Evolutionary conservation across 2,113 vertebrate species (phyloP).

Genomic region (Ardeotis arabs): DNA sequence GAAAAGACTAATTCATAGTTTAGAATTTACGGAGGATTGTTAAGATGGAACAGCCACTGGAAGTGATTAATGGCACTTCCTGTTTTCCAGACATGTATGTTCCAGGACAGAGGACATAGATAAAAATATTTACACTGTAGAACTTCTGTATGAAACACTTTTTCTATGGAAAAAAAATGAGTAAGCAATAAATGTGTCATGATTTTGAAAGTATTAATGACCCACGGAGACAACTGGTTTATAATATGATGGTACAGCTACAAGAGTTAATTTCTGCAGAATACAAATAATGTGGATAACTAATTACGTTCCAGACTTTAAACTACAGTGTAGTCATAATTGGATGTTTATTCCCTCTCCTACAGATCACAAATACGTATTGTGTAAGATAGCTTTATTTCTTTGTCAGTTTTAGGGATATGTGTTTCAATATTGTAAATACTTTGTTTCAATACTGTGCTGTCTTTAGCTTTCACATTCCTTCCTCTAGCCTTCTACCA

Average conservation of each 20-base stretch:
- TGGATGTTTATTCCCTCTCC: background rate
- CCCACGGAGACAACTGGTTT: background rate
- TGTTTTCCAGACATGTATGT: background rate
- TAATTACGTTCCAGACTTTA: background rate
- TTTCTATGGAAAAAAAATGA: background rate
- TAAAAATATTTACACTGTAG: background rate
- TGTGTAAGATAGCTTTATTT: background rate
- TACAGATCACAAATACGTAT: background rate
- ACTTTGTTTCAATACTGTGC: background rate
- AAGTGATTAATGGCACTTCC: background rate
- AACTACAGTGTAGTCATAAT: background rate
- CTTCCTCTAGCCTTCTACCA: background rate
- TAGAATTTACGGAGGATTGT: background rate
- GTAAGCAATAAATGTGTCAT: background rate
- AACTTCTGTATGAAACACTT: background rate
- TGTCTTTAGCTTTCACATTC: background rate
- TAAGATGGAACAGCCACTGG: background rate
- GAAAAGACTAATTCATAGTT: background rate
- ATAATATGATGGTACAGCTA: background rate
- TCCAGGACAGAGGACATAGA: accelerated
- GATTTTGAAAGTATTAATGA: background rate
- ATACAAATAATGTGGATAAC: background rate
- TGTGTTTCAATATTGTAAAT: background rate
- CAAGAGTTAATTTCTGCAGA: background rate
- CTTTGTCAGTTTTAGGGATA: background rate